phyloP scores from a whole-genome alignment of 2,113 vertebrate species.

The Pteropus alecto region DNA sequence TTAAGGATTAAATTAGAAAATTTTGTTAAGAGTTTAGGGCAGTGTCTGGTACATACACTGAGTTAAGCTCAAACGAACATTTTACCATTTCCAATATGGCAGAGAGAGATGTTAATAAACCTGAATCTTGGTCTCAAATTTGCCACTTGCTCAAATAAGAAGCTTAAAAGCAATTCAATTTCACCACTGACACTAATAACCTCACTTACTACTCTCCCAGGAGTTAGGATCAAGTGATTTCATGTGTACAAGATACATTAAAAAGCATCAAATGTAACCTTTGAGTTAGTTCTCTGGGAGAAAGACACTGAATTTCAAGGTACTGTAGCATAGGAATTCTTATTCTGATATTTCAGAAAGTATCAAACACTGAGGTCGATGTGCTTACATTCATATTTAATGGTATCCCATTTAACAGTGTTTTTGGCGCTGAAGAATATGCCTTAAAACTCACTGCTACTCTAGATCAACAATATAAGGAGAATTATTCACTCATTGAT shows the following conservation, averaged over 20 bases:
- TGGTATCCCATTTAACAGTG: neutral
- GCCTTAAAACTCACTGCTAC: neutral
- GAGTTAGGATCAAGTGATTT: conserved; percentile 25
- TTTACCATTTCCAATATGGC: neutral
- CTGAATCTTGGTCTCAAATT: neutral
- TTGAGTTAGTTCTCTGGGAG: neutral
- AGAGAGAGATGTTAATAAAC: neutral
- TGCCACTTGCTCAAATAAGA: neutral
- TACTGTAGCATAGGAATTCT: neutral
- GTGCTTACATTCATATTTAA: neutral
- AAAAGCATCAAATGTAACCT: neutral
- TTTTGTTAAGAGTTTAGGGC: neutral
- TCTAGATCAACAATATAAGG: neutral
- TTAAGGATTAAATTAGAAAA: neutral
- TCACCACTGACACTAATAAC: neutral
- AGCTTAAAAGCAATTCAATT: conserved; percentile 13
- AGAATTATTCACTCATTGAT: neutral
- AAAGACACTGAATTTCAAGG: neutral
- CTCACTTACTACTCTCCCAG: neutral
- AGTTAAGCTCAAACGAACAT: neutral
- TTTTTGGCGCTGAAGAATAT: neutral
- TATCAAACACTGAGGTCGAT: neutral
- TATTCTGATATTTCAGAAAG: conserved; percentile 36
- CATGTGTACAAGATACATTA: neutral
- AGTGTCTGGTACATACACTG: neutral